Base-by-base conservation (phyloP, 2,888 invertebrate species). In the Isoperla grammatica region DNA sequence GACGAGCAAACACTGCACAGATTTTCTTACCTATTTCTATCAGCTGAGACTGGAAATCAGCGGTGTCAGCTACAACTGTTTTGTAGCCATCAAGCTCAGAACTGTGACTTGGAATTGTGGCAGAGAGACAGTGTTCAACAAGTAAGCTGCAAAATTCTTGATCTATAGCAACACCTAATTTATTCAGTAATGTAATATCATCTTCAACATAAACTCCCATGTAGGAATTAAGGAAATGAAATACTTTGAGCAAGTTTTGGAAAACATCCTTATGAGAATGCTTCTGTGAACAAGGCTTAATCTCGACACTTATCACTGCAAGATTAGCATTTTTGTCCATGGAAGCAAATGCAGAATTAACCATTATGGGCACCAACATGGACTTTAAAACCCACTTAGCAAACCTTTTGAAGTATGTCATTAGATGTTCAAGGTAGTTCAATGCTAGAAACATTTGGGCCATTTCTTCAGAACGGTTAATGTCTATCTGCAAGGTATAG, bases 101-200 rank as follows among this genome's bases (percentile, higher is more conserved):
- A 65, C 83, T 83, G 55, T 83, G 87, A 64, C 83, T 84, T 0
- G 94, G 94, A 68, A 93, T 84, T 0, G 89, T 87, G 64, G 84
- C 79, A 53, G 84, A 78, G 8, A 94, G 78, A 69, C 91, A 92
- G 67, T 89, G 82, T 63, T 85, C 81, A 2, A 89, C 82, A 39
- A 93, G 74, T 17, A 81, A 70, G 15, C 83, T 79, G 19, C 85
- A 79, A 66, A 92, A 81, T 48, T 83, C 80, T 58, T 78, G 74
- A 48, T 80, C 75, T 5, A 82, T 70, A 48, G 76, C 71, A 23
- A 73, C 74, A 4, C 81, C 78, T 42, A 82, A 71, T 46, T 76
- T 77, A 60, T 71, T 74, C 69, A 88, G 75, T 42, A 84, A 72
- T 2, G 76, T 77, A 39, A 74, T 69, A 9, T 76, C 70, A 6